phyloP scores from a whole-genome alignment of 2,888 invertebrate genomes.

The Trissoscelio sp. region DNA sequence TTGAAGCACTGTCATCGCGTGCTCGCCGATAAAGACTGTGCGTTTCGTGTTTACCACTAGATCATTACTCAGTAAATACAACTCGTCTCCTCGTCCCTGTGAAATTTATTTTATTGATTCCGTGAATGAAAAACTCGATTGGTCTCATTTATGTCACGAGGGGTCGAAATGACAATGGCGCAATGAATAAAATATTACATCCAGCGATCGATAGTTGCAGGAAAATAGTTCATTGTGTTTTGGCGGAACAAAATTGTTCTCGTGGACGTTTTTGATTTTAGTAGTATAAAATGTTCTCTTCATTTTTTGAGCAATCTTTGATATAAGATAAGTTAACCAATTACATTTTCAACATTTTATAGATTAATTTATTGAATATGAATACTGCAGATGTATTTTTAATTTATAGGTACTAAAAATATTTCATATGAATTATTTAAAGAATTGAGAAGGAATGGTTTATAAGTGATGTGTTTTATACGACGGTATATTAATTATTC shows the following conservation, averaged over 20 bases:
- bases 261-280: slow-evolving; percentile 1
- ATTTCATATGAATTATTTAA: slow-evolving; percentile 28
- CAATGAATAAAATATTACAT: slow-evolving; percentile 57
- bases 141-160: slow-evolving; percentile 55
- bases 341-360: too few relatives aligned
- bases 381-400: neutral
- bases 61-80: slow-evolving; percentile 61
- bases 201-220: slow-evolving; percentile 28
- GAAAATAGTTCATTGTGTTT: slow-evolving; percentile 37
- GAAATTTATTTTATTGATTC: slow-evolving; percentile 61
- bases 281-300: neutral
- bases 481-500: slow-evolving; percentile 43
- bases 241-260: slow-evolving; percentile 6
- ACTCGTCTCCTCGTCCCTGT: slow-evolving; percentile 39
- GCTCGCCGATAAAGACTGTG: slow-evolving; percentile 57
- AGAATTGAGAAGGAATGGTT: slow-evolving; percentile 24
- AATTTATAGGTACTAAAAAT: neutral
- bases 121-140: slow-evolving; percentile 58
- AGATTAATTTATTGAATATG: too few relatives aligned
- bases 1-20: slow-evolving; percentile 64
- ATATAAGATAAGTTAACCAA: too few relatives aligned
- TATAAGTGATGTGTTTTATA: slow-evolving; percentile 35
- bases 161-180: slow-evolving; percentile 53
- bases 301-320: too few relatives aligned
- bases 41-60: slow-evolving; percentile 58